These are phyloP conservation scores for Rutilus rutilus DNA, from an alignment of 2,113 vertebrate species.

Conservation along the genomic window DNA sequence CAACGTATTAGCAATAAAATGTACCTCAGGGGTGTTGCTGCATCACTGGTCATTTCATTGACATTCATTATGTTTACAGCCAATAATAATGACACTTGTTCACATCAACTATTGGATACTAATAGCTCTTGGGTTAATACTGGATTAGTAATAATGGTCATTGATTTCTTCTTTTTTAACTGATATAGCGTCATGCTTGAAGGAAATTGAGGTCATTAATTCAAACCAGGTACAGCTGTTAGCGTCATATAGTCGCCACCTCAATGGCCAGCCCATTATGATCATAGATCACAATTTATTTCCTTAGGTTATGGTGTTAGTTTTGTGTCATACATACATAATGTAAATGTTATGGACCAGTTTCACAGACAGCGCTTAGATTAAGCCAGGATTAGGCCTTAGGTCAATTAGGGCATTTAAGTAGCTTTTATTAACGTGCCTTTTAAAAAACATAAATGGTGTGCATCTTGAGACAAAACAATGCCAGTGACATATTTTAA, in stretches of 20 bases:
- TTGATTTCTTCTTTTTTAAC: constrained; percentile 26
- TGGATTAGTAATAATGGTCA: constrained; percentile 8
- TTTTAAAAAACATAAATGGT: no score
- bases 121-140: constrained; percentile 7
- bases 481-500: no score
- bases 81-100: constrained; percentile 19
- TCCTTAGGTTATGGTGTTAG: background rate
- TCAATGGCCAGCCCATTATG: background rate
- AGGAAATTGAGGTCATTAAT: background rate
- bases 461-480: no score
- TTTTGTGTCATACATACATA: background rate
- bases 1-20: background rate
- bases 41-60: constrained; percentile 15
- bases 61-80: constrained; percentile 30
- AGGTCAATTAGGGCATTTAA: no score
- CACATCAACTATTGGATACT: constrained; percentile 25
- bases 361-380: no score
- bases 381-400: no score
- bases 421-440: no score
- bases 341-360: background rate
- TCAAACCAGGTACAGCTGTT: background rate
- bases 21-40: background rate
- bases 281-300: background rate
- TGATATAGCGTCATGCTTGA: background rate
- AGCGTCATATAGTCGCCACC: background rate